Evolutionary conservation across 2,113 vertebrate species (phyloP).

Genomic region (Barbus barbus): DNA sequence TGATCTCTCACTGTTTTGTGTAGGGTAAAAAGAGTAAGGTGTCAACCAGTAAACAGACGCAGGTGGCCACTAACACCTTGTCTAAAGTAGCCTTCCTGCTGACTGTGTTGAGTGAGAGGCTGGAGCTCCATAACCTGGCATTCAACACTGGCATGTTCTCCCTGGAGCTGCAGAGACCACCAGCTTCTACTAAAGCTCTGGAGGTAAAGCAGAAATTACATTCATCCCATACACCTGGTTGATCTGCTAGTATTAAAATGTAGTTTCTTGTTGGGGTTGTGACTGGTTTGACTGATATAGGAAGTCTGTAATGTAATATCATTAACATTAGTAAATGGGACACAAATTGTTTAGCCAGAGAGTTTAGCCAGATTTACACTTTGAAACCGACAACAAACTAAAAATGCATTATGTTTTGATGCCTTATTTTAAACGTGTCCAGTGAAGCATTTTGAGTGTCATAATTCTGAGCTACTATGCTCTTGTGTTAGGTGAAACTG

Average conservation of each 20-base stretch:
- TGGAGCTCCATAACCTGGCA: slow-evolving; percentile 94
- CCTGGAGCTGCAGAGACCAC: slow-evolving; percentile 94
- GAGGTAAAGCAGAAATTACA: slow-evolving; percentile 71
- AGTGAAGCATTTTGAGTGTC: no score
- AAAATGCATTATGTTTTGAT: not conserved
- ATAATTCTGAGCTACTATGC: not conserved
- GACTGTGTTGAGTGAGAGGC: slow-evolving; percentile 91
- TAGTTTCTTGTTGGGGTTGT: not conserved
- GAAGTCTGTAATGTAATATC: not conserved
- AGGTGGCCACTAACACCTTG: slow-evolving; percentile 93
- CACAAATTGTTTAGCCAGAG: no score
- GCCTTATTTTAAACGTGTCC: not conserved
- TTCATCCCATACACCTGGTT: not conserved
- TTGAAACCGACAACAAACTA: no score
- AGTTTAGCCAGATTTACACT: no score
- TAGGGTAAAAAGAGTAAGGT: slow-evolving; percentile 99
- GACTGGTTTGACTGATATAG: not conserved
- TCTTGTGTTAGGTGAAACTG: slow-evolving; percentile 85
- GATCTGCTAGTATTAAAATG: not conserved
- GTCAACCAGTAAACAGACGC: slow-evolving; percentile 93
- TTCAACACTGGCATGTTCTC: slow-evolving; percentile 98
- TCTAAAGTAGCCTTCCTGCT: slow-evolving; percentile 94
- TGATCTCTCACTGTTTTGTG: slow-evolving; percentile 19
- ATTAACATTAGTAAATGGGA: no score
- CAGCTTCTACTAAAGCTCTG: slow-evolving; percentile 96